phyloP scores from a whole-genome alignment of 2,888 invertebrate species.

The Drosophila differens region DNA sequence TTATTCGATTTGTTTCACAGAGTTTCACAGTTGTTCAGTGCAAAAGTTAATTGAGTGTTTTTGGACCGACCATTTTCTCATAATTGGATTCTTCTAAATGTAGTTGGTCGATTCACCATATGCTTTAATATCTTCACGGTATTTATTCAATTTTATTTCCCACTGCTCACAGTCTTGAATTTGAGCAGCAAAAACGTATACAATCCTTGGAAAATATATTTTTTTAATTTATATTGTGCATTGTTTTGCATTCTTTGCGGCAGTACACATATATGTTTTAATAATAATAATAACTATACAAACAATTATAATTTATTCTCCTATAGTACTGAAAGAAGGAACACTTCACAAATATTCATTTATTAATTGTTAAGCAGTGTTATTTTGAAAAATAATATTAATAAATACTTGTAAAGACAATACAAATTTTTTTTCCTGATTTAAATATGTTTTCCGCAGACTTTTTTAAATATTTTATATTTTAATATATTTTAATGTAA shows the following conservation, averaged over 20 bases:
- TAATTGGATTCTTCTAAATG: conserved; percentile 66
- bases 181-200: conserved; percentile 17
- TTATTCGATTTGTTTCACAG: conserved; percentile 62
- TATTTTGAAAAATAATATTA: neutral
- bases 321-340: neutral
- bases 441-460: neutral
- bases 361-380: neutral
- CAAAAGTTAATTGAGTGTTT: conserved; percentile 74
- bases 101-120: neutral
- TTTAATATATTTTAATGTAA: neutral
- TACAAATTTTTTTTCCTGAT: neutral
- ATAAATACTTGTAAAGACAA: neutral
- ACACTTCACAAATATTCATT: neutral
- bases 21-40: conserved; percentile 26
- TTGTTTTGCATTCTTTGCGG: neutral
- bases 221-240: neutral
- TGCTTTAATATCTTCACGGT: neutral
- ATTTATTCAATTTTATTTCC: neutral
- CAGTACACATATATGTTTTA: neutral
- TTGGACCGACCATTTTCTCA: conserved; percentile 54
- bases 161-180: neutral
- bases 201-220: conserved; percentile 3
- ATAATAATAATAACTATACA: neutral
- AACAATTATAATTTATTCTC: neutral
- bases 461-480: accelerated